These are phyloP conservation scores for Falco concolor DNA, from an alignment of 2,797 vertebrate species.

Conservation along the genomic window DNA sequence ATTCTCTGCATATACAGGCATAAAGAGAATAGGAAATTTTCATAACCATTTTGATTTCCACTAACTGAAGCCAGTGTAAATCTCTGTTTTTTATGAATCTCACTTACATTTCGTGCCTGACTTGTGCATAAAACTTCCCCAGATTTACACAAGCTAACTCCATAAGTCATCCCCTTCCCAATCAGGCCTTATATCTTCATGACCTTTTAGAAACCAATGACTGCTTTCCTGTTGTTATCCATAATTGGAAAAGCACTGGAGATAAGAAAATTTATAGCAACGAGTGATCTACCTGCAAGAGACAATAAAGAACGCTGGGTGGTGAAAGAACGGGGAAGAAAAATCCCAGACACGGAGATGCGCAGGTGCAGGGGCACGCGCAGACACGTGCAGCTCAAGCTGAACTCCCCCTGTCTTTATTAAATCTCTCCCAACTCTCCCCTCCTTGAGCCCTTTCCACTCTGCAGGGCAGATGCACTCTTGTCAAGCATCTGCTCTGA, in stretches of 20 bases:
- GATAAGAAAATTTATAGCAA: constrained; percentile 75
- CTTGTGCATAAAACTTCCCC: constrained; percentile 71
- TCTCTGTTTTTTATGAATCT: constrained; percentile 68
- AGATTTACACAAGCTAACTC: constrained; percentile 70
- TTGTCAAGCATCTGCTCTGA: neutral
- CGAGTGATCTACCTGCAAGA: constrained; percentile 69
- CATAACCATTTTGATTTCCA: constrained; percentile 46
- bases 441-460: neutral
- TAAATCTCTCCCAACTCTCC: neutral
- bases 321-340: neutral
- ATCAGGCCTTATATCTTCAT: constrained; percentile 67
- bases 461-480: neutral
- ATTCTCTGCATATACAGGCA: neutral
- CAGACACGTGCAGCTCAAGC: neutral
- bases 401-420: neutral
- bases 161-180: constrained; percentile 68
- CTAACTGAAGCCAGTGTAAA: constrained; percentile 45
- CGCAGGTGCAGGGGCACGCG: fast-evolving
- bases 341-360: neutral
- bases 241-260: constrained; percentile 77
- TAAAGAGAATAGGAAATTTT: constrained; percentile 18
- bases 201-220: constrained; percentile 76
- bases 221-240: constrained; percentile 73
- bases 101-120: constrained; percentile 68
- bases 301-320: constrained; percentile 52